Evolutionary conservation across 2,797 vertebrate genomes (phyloP).

Genomic region (Enteromius unitaeniatus): DNA sequence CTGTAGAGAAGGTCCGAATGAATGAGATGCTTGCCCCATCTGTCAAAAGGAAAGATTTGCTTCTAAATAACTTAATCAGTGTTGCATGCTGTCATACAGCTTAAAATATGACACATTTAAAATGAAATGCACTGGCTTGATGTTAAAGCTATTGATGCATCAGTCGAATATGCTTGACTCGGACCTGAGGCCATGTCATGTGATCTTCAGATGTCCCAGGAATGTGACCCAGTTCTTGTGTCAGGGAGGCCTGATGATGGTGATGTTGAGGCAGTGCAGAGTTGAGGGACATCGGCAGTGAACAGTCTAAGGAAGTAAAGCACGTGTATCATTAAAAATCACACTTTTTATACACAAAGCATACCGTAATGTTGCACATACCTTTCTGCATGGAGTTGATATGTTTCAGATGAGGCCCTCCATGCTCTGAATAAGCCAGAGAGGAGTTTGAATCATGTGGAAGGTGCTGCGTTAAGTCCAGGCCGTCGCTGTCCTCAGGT

Average conservation of each 20-base stretch:
- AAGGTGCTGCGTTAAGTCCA: constrained; percentile 49
- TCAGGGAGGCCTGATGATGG: constrained; percentile 52
- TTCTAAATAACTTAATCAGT: background rate
- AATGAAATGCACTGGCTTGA: background rate
- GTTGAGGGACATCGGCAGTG: constrained; percentile 59
- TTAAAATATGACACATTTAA: background rate
- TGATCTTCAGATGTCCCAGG: constrained; percentile 47
- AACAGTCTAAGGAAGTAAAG: constrained; percentile 46
- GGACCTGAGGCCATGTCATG: constrained; percentile 61
- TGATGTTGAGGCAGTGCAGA: constrained; percentile 55
- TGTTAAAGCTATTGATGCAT: background rate
- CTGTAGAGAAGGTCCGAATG: constrained; percentile 54
- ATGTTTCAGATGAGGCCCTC: constrained; percentile 49
- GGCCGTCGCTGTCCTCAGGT: constrained; percentile 53
- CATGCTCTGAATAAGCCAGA: constrained; percentile 54
- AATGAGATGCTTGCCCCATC: constrained; percentile 51
- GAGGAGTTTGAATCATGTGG: constrained; percentile 59
- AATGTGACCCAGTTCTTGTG: constrained; percentile 48
- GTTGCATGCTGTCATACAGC: background rate
- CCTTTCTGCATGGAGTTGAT: constrained; percentile 47
- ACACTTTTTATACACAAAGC: background rate
- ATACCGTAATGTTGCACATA: constrained; percentile 40
- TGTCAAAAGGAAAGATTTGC: constrained; percentile 8
- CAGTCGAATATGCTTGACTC: background rate
- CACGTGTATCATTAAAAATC: background rate